These are phyloP conservation scores for Clitarchus hookeri DNA, from an alignment of 2,888 invertebrate species.

Conservation along the genomic window DNA sequence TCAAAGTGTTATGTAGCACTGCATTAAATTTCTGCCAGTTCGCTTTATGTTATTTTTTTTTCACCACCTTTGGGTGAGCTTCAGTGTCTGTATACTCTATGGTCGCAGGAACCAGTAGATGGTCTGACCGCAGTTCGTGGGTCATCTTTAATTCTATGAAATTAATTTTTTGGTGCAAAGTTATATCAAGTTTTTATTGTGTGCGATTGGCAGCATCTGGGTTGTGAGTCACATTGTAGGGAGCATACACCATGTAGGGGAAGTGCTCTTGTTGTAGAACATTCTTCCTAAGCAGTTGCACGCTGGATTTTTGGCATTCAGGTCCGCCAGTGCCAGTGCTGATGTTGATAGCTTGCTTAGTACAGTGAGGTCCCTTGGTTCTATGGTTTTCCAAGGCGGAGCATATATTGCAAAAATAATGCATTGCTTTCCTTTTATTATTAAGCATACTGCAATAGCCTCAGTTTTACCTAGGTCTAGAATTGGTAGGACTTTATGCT, in stretches of 20 bases:
- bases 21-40: not conserved
- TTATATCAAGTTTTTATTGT: not conserved
- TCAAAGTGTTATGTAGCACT: too few relatives aligned
- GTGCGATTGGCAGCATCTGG: not conserved
- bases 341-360: not conserved
- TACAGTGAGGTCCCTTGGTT: too few relatives aligned
- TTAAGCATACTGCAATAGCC: not conserved
- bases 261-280: not conserved
- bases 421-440: too few relatives aligned
- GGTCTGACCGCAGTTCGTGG: not conserved
- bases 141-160: not conserved
- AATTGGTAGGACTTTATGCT: not conserved
- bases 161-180: not conserved
- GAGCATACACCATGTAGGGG: not conserved
- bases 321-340: not conserved
- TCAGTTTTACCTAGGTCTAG: not conserved
- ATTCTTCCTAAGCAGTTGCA: not conserved
- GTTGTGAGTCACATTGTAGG: not conserved
- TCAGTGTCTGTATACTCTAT: too few relatives aligned
- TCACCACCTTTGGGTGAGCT: too few relatives aligned
- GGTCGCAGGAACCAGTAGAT: not conserved
- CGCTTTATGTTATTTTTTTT: too few relatives aligned
- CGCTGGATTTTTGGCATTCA: not conserved
- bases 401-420: not conserved
- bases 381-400: not conserved